Evolutionary conservation across 2,888 invertebrate species (phyloP), one percentile per base, ranked within the genome.

Genomic region (Drosophila seclusa): DNA sequence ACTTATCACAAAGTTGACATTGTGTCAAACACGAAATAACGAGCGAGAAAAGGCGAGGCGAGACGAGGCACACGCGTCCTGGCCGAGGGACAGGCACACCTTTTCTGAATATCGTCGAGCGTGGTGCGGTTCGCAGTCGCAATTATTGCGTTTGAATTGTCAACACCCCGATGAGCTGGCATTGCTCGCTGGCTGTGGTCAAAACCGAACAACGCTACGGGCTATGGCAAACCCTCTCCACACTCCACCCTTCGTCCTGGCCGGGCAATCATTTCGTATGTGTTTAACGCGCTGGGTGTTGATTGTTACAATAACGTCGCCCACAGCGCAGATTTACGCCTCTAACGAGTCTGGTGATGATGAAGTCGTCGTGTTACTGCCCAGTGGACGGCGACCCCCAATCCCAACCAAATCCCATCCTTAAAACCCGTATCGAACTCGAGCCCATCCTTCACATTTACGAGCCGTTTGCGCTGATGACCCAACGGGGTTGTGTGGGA

Each of bases 111-210:
- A 83, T 61, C 66, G 67, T 66, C 59, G 76, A 84, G 78, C 82
- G 75, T 42, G 73, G 73, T 82, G 82, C 80, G 73, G 82, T 87
- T 74, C 84, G 50, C 76, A 71, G 73, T 90, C 90, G 87, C 87
- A 87, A 87, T 87, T 87, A 90, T 87, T 90, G 90, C 87, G 87
- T 87, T 87, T 83, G 90, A 90, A 90, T 87, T 87, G 87, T 87
- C 87, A 90, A 90, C 87, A 87, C 90, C 87, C 87, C 87, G 80
- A 74, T 75, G 86, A 67, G 74, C 68, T 45, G 21, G 21, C 42
- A 42, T 13, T 42, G 66, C 34, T 67, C 78, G 68, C 69, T 75
- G 78, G 7, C 45, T 80, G 90, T 83, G 90, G 85, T 86, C 85
- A 86, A 76, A 82, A 68, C 80, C 80, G 27, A 55, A 65, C 76